Conservation (phyloP, 2,888 invertebrate genomes). For the Chrysotoxum bicinctum region DNA sequence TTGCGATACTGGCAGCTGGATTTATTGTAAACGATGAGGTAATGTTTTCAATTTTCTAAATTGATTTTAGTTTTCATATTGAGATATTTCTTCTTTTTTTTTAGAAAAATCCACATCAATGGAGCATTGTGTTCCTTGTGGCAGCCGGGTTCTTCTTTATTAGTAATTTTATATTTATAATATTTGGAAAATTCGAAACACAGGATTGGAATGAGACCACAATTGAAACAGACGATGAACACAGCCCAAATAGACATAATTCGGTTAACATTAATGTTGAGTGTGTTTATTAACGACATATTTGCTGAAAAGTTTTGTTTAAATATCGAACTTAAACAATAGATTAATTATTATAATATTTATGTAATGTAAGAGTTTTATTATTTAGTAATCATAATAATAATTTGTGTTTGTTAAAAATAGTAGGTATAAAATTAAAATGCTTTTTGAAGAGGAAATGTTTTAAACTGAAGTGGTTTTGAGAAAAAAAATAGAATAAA, state of each 20-base stretch:
- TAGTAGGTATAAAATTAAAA: too few species aligned
- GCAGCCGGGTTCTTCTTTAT: slow-evolving; percentile 87
- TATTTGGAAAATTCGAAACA: slow-evolving; percentile 86
- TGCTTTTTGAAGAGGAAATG: too few species aligned
- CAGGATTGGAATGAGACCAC: slow-evolving; percentile 88
- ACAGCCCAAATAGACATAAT: not conserved
- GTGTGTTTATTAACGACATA: not conserved
- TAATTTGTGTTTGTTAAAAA: not conserved
- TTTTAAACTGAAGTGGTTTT: too few species aligned
- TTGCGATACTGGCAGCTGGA: slow-evolving; percentile 89
- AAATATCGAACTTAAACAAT: not conserved
- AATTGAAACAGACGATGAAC: not conserved
- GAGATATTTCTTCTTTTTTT: not conserved
- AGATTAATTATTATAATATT: not conserved
- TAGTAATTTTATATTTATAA: slow-evolving; percentile 86
- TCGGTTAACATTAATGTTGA: not conserved
- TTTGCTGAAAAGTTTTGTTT: not conserved
- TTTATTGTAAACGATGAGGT: slow-evolving; percentile 87
- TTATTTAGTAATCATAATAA: not conserved
- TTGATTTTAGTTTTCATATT: not conserved
- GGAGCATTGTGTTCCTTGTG: slow-evolving; percentile 89
- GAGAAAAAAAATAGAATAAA: too few species aligned
- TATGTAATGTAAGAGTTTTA: not conserved
- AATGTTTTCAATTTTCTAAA: slow-evolving; percentile 74
- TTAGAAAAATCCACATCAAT: slow-evolving; percentile 85